phyloP scores from a whole-genome alignment of 2,797 vertebrate genomes.

The Danio choprae region DNA sequence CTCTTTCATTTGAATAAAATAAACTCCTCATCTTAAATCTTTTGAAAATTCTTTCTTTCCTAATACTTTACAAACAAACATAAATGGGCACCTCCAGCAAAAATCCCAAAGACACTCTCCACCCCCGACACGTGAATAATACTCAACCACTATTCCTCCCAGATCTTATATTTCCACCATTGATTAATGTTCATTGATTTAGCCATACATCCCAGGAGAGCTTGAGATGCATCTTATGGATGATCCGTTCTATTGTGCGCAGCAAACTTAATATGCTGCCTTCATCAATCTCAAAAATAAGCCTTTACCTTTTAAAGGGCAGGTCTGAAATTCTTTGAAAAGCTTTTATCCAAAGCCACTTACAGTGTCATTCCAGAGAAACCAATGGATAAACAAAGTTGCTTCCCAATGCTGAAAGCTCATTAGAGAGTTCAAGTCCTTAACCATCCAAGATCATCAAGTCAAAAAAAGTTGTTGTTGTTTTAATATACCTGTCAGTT shows the following conservation, averaged over 20 bases:
- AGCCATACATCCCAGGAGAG: not conserved
- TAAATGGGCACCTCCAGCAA: not conserved
- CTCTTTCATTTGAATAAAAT: not conserved
- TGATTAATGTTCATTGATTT: not conserved
- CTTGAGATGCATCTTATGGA: not conserved
- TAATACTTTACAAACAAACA: not conserved
- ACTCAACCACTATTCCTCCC: not conserved
- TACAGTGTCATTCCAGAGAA: not conserved
- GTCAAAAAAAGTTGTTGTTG: not conserved
- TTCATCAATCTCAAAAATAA: not conserved
- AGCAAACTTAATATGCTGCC: not conserved
- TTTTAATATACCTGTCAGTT: too few relatives aligned
- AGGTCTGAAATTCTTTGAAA: not conserved
- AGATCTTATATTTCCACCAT: slow-evolving; percentile 15
- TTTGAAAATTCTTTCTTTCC: not conserved
- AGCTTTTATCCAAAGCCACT: too few relatives aligned
- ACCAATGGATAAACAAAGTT: not conserved
- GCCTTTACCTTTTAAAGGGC: not conserved
- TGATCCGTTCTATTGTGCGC: not conserved
- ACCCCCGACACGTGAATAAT: not conserved
- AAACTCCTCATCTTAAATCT: not conserved
- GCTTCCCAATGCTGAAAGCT: not conserved
- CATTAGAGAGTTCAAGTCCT: not conserved
- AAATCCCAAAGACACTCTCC: not conserved
- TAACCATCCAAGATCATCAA: not conserved